Conservation (phyloP, 2,888 invertebrate genomes). For the Horisme vitalbata region DNA sequence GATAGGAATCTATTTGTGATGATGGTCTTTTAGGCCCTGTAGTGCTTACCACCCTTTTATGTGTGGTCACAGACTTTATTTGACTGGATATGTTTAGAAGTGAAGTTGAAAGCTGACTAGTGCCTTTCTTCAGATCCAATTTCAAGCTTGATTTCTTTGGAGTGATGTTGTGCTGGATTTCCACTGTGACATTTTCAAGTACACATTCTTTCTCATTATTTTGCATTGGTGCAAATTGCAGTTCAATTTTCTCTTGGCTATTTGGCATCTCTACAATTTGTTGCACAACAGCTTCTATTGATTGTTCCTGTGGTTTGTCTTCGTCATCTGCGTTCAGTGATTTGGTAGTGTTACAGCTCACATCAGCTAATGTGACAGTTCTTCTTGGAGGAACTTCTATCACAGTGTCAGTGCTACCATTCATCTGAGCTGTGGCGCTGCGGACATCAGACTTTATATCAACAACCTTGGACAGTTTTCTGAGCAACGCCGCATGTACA, state of each 20-base stretch:
- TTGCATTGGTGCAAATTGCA: constrained; percentile 30
- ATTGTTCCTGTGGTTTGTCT: constrained; percentile 41
- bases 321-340: constrained; percentile 64
- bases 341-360: constrained; percentile 70
- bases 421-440: constrained; percentile 60
- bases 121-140: constrained; percentile 73
- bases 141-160: constrained; percentile 76
- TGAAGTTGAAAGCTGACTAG: constrained; percentile 70
- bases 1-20: constrained; percentile 51
- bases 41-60: constrained; percentile 73
- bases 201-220: constrained; percentile 59
- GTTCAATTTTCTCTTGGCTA: constrained; percentile 25
- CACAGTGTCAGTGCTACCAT: constrained; percentile 60
- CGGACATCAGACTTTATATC: constrained; percentile 68
- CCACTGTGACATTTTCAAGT: constrained; percentile 74
- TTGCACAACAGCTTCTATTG: constrained; percentile 32
- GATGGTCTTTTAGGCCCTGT: constrained; percentile 70
- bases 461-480: constrained; percentile 73
- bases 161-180: constrained; percentile 77
- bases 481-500: constrained; percentile 66
- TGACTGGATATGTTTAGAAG: constrained; percentile 77
- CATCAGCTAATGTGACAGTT: constrained; percentile 67
- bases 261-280: constrained; percentile 33
- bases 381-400: constrained; percentile 52
- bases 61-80: constrained; percentile 76